Conservation (phyloP, 2,888 invertebrate species). For the Drepanosiphum platanoidis region DNA sequence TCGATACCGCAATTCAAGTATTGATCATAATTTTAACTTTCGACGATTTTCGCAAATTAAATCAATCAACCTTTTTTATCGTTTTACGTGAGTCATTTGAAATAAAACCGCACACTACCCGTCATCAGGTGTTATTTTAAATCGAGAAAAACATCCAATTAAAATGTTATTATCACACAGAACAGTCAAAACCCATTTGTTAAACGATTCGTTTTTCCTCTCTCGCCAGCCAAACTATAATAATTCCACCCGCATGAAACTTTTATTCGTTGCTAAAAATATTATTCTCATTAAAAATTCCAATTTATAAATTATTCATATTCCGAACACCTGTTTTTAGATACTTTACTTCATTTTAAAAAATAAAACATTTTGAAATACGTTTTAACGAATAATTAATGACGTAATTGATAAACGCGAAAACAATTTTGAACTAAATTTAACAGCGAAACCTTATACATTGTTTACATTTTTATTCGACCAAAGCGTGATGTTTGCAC, state of each 20-base stretch:
- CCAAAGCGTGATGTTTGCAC: neutral
- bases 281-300: neutral
- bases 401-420: neutral
- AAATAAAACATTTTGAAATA: neutral
- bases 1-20: neutral
- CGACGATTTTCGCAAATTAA: neutral
- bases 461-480: neutral
- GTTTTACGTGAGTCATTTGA: neutral
- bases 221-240: neutral
- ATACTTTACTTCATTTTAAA: neutral
- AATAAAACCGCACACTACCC: neutral
- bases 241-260: neutral
- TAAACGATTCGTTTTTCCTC: neutral
- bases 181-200: neutral
- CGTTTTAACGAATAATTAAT: neutral
- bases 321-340: neutral
- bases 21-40: neutral
- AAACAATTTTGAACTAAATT: neutral
- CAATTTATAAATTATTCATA: neutral
- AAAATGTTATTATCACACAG: neutral
- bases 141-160: neutral
- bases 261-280: neutral
- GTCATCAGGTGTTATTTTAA: neutral
- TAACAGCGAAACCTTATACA: neutral
- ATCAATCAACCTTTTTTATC: neutral